phyloP scores from a whole-genome alignment of 2,797 vertebrate genomes.

The Monodelphis domestica region DNA sequence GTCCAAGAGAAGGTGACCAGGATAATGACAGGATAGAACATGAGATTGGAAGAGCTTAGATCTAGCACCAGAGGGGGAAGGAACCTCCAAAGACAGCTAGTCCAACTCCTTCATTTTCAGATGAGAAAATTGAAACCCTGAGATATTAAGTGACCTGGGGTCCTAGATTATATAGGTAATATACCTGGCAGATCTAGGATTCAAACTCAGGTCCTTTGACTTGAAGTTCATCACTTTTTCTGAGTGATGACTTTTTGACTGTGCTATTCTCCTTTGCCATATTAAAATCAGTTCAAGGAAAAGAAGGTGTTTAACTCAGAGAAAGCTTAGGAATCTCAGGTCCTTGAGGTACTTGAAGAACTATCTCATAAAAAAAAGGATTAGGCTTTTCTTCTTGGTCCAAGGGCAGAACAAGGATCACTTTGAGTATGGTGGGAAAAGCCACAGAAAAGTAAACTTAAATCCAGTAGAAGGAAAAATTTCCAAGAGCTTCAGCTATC shows the following conservation, averaged over 20 bases:
- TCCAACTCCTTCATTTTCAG: too few species aligned
- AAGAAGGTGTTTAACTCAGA: background rate
- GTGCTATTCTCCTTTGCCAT: background rate
- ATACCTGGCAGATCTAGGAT: background rate
- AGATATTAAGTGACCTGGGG: background rate
- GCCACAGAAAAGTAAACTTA: background rate
- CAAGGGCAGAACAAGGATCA: background rate
- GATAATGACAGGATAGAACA: background rate
- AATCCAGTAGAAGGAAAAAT: background rate
- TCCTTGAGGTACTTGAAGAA: background rate
- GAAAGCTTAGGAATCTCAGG: background rate
- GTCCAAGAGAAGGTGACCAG: background rate
- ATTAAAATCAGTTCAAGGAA: background rate
- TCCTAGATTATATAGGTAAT: background rate
- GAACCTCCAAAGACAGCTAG: background rate
- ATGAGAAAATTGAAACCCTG: slow-evolving; percentile 48
- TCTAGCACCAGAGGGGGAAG: background rate
- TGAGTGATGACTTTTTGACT: background rate
- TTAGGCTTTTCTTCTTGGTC: background rate
- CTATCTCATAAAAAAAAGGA: background rate
- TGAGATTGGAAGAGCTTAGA: background rate
- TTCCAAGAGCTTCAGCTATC: background rate
- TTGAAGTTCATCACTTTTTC: background rate
- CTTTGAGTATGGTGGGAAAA: background rate
- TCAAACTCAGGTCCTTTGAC: background rate